Conservation (phyloP, 2,113 vertebrate genomes). For the Thalassarche chlororhynchos region DNA sequence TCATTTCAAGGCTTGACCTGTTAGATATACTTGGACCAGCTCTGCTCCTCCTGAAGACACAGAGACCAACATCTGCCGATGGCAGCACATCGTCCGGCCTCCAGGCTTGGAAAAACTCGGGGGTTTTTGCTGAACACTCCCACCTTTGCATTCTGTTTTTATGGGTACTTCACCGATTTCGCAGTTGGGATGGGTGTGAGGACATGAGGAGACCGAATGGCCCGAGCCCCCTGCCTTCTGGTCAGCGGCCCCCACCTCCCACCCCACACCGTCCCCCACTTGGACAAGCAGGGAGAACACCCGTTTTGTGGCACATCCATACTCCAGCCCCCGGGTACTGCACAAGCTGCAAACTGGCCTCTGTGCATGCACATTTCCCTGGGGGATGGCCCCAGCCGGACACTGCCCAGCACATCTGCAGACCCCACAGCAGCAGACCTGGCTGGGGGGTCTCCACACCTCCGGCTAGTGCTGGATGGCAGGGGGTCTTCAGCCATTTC, state of each 20-base stretch:
- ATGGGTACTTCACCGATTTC: not conserved
- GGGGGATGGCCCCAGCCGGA: rapidly evolving
- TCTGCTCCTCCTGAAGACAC: constrained; percentile 73
- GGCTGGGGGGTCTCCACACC: not conserved
- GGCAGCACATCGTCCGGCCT: constrained; percentile 27
- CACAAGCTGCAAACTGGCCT: not conserved
- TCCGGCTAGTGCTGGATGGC: not conserved
- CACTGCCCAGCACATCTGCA: not conserved
- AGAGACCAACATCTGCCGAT: constrained; percentile 61
- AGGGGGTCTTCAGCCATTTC: rapidly evolving
- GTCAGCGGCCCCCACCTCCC: not conserved
- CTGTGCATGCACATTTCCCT: rapidly evolving
- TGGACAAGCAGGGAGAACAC: not conserved
- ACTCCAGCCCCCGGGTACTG: not conserved
- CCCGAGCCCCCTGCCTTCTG: not conserved
- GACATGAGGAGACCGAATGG: not conserved
- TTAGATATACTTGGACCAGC: constrained; percentile 77
- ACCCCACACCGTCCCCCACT: no score
- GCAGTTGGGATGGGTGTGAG: not conserved
- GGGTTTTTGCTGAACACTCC: not conserved
- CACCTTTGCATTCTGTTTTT: not conserved
- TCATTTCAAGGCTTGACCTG: constrained; percentile 87
- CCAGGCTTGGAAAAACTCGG: not conserved
- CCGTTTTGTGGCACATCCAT: not conserved
- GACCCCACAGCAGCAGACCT: not conserved